Evolutionary conservation across 1,140 invertebrate species (phyloP).

Genomic region (Brevipalpus yothersi): DNA sequence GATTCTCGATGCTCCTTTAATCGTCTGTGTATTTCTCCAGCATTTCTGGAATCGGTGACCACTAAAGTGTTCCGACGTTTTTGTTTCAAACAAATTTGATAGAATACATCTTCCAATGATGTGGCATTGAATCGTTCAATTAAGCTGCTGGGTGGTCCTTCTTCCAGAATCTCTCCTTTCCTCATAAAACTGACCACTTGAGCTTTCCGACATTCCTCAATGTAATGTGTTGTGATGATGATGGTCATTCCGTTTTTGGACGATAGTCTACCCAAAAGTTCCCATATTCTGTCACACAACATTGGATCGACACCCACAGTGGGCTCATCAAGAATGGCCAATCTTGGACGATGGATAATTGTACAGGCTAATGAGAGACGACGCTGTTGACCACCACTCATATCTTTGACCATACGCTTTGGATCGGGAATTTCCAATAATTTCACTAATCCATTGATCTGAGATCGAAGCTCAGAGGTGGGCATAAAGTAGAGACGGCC

Average conservation of each 20-base stretch:
- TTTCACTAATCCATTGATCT: not conserved
- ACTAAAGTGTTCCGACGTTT: not conserved
- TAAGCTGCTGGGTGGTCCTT: not conserved
- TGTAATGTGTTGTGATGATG: slow-evolving; percentile 24
- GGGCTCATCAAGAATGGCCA: slow-evolving; percentile 14
- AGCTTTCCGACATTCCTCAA: slow-evolving; percentile 21
- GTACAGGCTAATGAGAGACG: slow-evolving; percentile 76
- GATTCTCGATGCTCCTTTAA: not conserved
- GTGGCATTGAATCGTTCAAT: not conserved
- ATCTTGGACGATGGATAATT: slow-evolving; percentile 37
- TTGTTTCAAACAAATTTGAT: slow-evolving; percentile 2
- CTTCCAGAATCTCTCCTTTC: slow-evolving; percentile 7
- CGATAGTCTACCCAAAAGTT: slow-evolving; percentile 56
- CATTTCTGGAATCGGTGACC: not conserved
- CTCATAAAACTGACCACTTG: slow-evolving; percentile 22
- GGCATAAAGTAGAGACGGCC: slow-evolving; percentile 11
- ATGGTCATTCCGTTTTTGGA: slow-evolving; percentile 28
- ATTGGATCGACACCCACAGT: slow-evolving; percentile 24
- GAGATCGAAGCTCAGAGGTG: not conserved
- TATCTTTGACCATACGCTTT: not conserved
- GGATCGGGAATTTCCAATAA: slow-evolving; percentile 31
- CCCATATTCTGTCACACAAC: slow-evolving; percentile 66
- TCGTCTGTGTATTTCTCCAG: not conserved
- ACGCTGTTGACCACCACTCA: slow-evolving; percentile 63
- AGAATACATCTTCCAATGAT: slow-evolving; percentile 4